phyloP scores from a whole-genome alignment of 64 coral and sea anemone genomes.

The Pachyseris speciosa region DNA sequence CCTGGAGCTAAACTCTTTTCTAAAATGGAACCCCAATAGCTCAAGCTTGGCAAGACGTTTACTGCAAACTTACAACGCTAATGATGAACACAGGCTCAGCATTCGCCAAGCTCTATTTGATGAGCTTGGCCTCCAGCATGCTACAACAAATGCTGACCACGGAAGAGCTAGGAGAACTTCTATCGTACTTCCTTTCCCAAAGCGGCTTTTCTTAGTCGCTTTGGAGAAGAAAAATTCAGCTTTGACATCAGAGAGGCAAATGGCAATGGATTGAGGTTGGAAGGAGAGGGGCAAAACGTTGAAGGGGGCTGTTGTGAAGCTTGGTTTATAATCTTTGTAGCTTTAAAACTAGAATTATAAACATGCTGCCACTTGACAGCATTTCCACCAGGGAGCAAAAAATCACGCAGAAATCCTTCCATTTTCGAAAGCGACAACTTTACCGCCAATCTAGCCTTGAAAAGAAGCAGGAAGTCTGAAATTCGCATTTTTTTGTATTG shows the following conservation, averaged over 20 bases:
- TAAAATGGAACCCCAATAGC: neutral
- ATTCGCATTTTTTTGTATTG: too few species aligned
- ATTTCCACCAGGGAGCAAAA: too few species aligned
- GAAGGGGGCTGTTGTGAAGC: too few species aligned
- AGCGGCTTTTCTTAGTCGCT: neutral
- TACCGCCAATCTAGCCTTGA: too few species aligned
- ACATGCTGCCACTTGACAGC: too few species aligned
- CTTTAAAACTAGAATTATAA: too few species aligned
- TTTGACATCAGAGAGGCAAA: neutral
- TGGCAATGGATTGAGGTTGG: neutral
- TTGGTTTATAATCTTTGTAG: too few species aligned
- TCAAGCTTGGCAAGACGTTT: neutral
- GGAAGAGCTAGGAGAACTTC: neutral
- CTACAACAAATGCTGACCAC: neutral
- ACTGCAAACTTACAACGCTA: neutral
- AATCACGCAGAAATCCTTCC: too few species aligned
- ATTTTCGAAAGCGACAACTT: too few species aligned
- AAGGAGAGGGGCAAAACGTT: too few species aligned
- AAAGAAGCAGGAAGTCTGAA: too few species aligned
- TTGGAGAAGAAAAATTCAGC: constrained; percentile 15
- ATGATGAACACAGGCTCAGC: constrained; percentile 6
- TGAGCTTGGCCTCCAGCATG: neutral
- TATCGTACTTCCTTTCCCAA: neutral
- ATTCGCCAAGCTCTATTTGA: constrained; percentile 16
- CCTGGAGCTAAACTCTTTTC: neutral